Evolutionary conservation across 1,140 invertebrate species (phyloP).

Genomic region (Drosophila mojavensis): DNA sequence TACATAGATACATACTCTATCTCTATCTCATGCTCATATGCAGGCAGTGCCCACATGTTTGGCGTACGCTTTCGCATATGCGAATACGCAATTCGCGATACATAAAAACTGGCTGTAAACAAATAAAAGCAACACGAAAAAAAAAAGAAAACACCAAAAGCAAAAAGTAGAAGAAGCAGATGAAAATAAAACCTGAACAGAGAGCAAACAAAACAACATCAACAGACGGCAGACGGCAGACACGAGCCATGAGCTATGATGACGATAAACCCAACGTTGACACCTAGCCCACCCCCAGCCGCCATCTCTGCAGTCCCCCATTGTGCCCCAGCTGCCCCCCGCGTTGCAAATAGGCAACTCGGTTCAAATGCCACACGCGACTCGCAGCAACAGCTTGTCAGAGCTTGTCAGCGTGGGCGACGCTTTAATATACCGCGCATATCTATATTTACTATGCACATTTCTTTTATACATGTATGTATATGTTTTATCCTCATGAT

Average conservation of each 20-base stretch:
- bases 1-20: slow-evolving; percentile 32
- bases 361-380: slow-evolving; percentile 23
- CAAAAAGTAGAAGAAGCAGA: not conserved
- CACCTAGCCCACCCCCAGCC: not conserved
- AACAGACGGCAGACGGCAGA: slow-evolving; percentile 5
- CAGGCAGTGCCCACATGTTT: slow-evolving; percentile 62
- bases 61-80: slow-evolving; percentile 51
- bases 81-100: slow-evolving; percentile 55
- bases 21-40: slow-evolving; percentile 28
- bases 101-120: slow-evolving; percentile 70
- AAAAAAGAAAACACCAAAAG: not conserved
- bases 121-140: slow-evolving; percentile 35
- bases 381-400: slow-evolving; percentile 59
- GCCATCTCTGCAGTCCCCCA: not conserved
- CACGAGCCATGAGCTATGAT: slow-evolving; percentile 22
- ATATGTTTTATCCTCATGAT: not conserved
- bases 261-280: slow-evolving; percentile 34
- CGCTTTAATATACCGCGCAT: slow-evolving; percentile 62
- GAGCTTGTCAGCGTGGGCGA: slow-evolving; percentile 39
- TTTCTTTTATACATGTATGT: not conserved
- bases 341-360: slow-evolving; percentile 5
- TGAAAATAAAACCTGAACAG: slow-evolving; percentile 59
- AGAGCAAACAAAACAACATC: slow-evolving; percentile 30
- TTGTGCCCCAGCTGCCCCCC: not conserved
- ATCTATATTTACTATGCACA: slow-evolving; percentile 12